Evolutionary conservation across 2,113 vertebrate genomes (phyloP), one percentile per base, ranked within the genome.

Genomic region (Myxocyprinus asiaticus): DNA sequence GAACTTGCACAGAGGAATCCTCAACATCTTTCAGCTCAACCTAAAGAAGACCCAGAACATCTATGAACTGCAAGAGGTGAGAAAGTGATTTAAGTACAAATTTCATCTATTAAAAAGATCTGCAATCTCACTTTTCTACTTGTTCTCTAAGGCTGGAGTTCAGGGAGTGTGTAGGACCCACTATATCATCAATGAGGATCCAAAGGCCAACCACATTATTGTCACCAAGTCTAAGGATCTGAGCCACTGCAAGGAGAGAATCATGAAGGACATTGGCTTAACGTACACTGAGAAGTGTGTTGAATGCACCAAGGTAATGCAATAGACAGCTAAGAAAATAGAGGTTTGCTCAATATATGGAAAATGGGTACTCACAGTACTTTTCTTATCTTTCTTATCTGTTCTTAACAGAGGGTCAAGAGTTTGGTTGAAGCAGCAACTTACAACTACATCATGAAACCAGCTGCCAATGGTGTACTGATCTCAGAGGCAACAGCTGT

Each of bases 151-250:
- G 95, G 88, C 86, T 59, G 94, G 94, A 85, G 86, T 90, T 87
- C 93, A 93, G 83, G 96, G 96, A 61, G 87, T 95, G 65, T 97
- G 96, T 90, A 93, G 93, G 43, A 94, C 94, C 0, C 88, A 90
- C 71, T 96, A 95, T 1, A 48, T 92, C 79, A 89, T 94, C 85
- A 92, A 86, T 84, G 94, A 96, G 77, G 91, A 95, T 43, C 86
- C n/a, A 50, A 92, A 88, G 78, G 89, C 88, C 44, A 76, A 86
- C 2, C 75, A 85, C 10, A 73, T 90, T 47, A 78, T 77, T 56
- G 44, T 94, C 45, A 94, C 89, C 66, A 97, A 93, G 87, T 91
- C 91, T 15, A 92, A 92, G 69, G 93, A 97, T 81, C 80, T 94
- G 74, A 92, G 87, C 73, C 89, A 93, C 51, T 96, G 95, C 69